Evolutionary conservation across 2,113 vertebrate species (phyloP).

Genomic region (Heterocephalus glaber): DNA sequence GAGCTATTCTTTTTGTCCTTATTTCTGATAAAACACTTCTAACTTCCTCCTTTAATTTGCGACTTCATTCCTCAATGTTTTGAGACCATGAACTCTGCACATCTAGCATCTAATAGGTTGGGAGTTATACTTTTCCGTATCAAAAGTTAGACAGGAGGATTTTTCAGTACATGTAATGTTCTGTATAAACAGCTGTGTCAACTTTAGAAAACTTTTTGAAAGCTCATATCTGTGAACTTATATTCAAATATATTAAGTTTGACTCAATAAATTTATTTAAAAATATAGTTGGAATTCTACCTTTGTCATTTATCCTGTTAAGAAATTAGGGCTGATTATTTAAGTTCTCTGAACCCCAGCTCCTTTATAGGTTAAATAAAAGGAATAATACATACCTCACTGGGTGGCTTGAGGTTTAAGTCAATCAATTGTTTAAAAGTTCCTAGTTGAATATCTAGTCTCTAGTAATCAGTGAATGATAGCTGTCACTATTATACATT

Average conservation of each 20-base stretch:
- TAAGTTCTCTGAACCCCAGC: neutral
- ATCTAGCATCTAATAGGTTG: neutral
- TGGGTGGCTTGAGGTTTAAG: neutral
- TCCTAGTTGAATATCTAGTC: neutral
- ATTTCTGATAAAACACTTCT: neutral
- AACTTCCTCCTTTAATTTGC: neutral
- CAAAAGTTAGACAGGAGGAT: neutral
- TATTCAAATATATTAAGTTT: neutral
- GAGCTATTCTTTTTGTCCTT: neutral
- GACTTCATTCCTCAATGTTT: neutral
- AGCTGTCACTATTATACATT: neutral
- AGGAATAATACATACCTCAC: neutral
- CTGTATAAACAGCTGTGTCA: neutral
- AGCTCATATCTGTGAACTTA: neutral
- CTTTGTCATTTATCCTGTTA: neutral
- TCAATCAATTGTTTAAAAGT: neutral
- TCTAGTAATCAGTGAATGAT: neutral
- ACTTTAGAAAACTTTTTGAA: neutral
- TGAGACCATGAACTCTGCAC: neutral
- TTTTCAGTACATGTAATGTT: neutral
- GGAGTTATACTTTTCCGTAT: neutral
- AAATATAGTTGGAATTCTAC: neutral
- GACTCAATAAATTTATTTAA: neutral
- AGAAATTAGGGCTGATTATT: neutral
- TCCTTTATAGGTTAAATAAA: neutral